Evolutionary conservation across 2,113 vertebrate species (phyloP), one percentile per base, ranked within the genome.

Genomic region (Cochlearius cochlearius): DNA sequence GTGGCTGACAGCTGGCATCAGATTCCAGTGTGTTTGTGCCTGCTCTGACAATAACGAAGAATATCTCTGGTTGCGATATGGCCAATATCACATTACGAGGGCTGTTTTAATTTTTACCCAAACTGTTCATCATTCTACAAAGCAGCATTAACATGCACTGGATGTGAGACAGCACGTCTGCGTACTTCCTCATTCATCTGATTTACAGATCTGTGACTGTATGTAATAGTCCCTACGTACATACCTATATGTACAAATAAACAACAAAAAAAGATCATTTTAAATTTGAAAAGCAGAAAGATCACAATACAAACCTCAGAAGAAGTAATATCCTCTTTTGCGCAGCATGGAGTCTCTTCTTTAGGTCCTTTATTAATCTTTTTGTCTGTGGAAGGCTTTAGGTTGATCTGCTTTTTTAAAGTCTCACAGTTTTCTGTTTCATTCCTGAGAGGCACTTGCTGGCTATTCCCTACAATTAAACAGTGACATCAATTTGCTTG

Each of bases 371-470:
- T 97, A 87, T 92, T 98, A 45, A 91, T 90, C 90, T 95, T 97
- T 97, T 98, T 98, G 84, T 98, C 98, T 17, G 76, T 95, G 55
- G 98, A 96, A 93, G 97, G 80, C 68, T 97, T 98, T 79, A 95
- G 26, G 38, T 97, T 97, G 75, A 90, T 77, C 72, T 97, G 95
- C 75, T 98, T 98, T 97, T 97, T 98, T 75, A 98, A 96, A 85
- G 92, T 93, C 91, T 98, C 98, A 90, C 94, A 97, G 88, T 66
- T 97, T 92, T 98, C 97, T 81, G 50, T 95, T 97, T 98, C 97
- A 90, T 88, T 98, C 97, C 97, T 97, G 93, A 97, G 91, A 97
- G 98, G 96, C 97, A 98, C 96, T 96, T 98, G 98, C 91, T 98
- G 98, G 71, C 84, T 96, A 96, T 86, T 98, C 43, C 98, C 98